A percentile compares a stretch with the other conserved stretches of the same genome.
Evolutionary conservation across 1,140 invertebrate genomes (phyloP).

Genomic region (Epicauta chinensis): DNA sequence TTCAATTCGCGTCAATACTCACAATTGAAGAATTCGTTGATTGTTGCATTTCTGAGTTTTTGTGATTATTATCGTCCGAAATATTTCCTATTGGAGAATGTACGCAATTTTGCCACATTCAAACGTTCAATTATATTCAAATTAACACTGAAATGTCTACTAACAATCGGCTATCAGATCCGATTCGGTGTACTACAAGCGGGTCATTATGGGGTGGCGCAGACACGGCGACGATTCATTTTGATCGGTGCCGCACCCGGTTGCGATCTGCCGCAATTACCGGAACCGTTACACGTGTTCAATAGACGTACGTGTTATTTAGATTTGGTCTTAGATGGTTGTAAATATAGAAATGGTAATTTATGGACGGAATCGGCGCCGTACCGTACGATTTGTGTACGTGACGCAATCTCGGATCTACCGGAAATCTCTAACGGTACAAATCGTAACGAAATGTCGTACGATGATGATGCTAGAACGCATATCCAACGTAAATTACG

Average conservation of each 20-base stretch:
- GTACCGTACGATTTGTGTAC: conserved; percentile 45
- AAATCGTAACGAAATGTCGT: conserved; percentile 61
- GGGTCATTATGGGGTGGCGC: conserved; percentile 80
- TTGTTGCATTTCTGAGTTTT: conserved; percentile 78
- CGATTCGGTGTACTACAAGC: conserved; percentile 82
- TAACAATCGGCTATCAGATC: conserved; percentile 85
- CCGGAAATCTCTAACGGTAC: conserved; percentile 69
- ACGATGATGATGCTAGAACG: conserved; percentile 60
- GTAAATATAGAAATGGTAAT: conserved; percentile 25
- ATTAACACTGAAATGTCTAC: conserved; percentile 66
- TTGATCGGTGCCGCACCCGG: conserved; percentile 81
- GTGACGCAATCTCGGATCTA: conserved; percentile 79
- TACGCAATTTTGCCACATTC: conserved; percentile 77
- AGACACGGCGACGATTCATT: conserved; percentile 71
- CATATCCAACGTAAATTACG: conserved; percentile 71
- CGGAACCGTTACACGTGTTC: conserved; percentile 77
- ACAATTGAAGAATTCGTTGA: conserved; percentile 80
- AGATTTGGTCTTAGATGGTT: conserved; percentile 65
- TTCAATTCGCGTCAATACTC: conserved; percentile 86
- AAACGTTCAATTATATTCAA: conserved; percentile 78
- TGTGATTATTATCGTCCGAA: conserved; percentile 79
- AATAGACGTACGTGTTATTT: conserved; percentile 63
- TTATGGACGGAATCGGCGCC: conserved; percentile 26
- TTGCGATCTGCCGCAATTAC: conserved; percentile 69
- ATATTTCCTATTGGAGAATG: conserved; percentile 83